Base-by-base conservation (phyloP, 2,113 vertebrate genomes). In the Spea bombifrons region DNA sequence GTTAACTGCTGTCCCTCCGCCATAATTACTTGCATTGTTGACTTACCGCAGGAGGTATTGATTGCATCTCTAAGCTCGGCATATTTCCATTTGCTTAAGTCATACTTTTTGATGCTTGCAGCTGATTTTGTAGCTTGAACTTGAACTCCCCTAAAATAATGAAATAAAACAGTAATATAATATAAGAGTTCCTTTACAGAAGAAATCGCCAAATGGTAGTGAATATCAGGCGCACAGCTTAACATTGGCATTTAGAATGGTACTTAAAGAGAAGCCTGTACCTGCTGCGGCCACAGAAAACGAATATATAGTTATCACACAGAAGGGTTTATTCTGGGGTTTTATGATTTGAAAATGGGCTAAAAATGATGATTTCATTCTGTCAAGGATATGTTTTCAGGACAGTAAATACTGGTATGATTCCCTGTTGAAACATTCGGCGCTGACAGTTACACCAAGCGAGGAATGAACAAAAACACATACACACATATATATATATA, bases 11-110 rank as follows among this genome's bases (percentile, higher is more conserved):
- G 4, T 49, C 64, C 10, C 5, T 59, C 12, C 15, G 3, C 50
- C 17, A 45, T 68, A 76, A 59, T 59, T 46, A 53, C 17, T 50
- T 1, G 8, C 16, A 68, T 55, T 68, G 16, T 50, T 49, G 65
- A 57, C 92, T 92, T 89, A 99, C 97, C 97, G 75, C 97, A 99
- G 3, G 97, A 99, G 1, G 97, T 99, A 61, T 99, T 99, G 90
- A 99, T 99, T 86, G 94, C 94, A 72, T 99, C 97, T 0, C 97
- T 91, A 49, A 99, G 92, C 75, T 99, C 97, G 3, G 97, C 97
- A 0, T 99, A 99, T 84, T 98, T 99, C 97, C 97, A 99, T 83
- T 98, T 99, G 90, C 96, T 96, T 67, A 99, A 94, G 82, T 99
- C 97, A 57, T 94, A 91, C 82, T 98, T 99, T 91, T 96, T 98